These are phyloP conservation scores for Cryptomyrus ogoouensis DNA, from an alignment of 2,113 vertebrate species.

Conservation along the genomic window DNA sequence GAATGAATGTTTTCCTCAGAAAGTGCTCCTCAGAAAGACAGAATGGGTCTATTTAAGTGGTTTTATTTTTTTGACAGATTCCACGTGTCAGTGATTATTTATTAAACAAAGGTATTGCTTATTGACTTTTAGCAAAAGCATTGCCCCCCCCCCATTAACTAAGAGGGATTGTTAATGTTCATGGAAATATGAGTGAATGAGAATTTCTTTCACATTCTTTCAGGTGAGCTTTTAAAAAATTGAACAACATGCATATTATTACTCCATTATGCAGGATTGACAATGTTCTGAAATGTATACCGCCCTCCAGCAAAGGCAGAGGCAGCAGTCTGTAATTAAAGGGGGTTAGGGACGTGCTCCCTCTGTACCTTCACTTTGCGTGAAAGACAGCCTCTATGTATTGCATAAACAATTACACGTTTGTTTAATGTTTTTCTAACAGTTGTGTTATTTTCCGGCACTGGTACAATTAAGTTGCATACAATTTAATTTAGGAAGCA, in stretches of 20 bases:
- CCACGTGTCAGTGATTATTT: neutral
- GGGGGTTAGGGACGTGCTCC: neutral
- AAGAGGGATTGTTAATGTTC: neutral
- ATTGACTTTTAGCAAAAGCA: neutral
- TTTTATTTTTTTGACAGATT: neutral
- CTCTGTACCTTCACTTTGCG: neutral
- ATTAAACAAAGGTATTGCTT: neutral
- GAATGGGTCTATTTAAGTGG: neutral
- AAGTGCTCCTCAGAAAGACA: neutral
- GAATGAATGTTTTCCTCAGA: neutral
- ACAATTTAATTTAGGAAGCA: neutral
- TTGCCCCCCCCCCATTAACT: neutral
- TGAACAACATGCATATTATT: neutral
- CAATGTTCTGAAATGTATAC: neutral
- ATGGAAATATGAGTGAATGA: neutral
- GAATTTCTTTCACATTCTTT: neutral
- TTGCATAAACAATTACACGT: neutral
- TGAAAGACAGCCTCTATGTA: neutral
- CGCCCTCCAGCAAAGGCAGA: neutral
- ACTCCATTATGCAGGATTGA: neutral
- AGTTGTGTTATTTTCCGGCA: neutral
- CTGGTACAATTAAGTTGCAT: neutral
- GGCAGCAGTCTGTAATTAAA: neutral
- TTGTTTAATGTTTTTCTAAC: neutral
- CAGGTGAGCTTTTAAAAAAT: neutral